Percentiles rank a stretch among this genome's conserved stretches.
Conservation (phyloP, 35 echinoderm and acorn worm species). For the Heliocidaris tuberculata region DNA sequence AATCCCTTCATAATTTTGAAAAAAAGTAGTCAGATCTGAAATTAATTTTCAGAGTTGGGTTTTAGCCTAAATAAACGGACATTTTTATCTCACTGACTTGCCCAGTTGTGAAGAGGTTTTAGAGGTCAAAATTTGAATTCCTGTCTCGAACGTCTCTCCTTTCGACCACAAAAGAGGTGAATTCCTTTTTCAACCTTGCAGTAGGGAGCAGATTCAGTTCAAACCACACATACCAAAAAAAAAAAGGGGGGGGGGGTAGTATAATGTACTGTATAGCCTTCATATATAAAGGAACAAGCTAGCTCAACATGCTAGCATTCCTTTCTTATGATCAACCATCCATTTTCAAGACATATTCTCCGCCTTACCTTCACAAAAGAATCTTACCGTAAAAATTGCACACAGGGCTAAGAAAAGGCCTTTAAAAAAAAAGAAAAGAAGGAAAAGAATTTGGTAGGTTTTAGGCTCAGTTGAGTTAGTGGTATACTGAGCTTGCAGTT, state of each 20-base stretch:
- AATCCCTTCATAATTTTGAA: too few species aligned
- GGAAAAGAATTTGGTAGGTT: neutral
- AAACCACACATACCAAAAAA: neutral
- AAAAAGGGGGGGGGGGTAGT: neutral
- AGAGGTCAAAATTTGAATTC: too few species aligned
- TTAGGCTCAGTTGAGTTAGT: neutral
- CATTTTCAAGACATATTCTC: neutral
- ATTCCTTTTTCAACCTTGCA: neutral
- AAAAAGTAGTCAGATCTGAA: too few species aligned
- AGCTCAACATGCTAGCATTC: neutral
- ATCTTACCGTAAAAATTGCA: neutral
- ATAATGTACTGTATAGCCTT: neutral
- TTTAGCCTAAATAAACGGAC: too few species aligned
- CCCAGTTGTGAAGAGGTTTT: too few species aligned
- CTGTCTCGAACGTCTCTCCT: too few species aligned
- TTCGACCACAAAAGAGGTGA: too few species aligned
- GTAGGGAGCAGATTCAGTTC: neutral
- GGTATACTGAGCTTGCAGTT: too few species aligned
- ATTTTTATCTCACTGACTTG: too few species aligned
- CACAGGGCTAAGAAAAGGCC: neutral
- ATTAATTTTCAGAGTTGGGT: too few species aligned
- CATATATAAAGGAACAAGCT: neutral
- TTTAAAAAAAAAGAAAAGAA: neutral
- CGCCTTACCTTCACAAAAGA: neutral
- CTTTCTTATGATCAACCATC: neutral